These are phyloP conservation scores for Camponotus fellah DNA, from an alignment of 2,888 invertebrate genomes.

Conservation along the genomic window DNA sequence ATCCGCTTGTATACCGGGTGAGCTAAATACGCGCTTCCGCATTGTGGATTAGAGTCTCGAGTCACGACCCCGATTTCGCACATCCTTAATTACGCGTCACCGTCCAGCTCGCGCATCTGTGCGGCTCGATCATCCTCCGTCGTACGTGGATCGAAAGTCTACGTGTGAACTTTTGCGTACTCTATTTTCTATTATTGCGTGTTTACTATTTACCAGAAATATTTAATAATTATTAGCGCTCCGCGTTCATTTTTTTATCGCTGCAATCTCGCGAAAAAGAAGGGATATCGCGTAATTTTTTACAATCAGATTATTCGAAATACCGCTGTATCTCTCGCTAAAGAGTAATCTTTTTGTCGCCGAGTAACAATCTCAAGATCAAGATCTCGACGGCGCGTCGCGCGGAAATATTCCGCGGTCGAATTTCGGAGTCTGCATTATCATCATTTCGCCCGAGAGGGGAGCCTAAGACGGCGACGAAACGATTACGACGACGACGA, in stretches of 20 bases:
- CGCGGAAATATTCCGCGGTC: conserved; percentile 47
- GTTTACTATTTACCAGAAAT: not conserved
- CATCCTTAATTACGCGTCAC: conserved; percentile 41
- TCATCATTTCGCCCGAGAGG: conserved; percentile 17
- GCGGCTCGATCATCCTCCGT: not conserved
- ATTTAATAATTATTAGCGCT: not conserved
- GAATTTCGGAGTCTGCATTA: conserved; percentile 51
- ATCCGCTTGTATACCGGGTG: conserved; percentile 64
- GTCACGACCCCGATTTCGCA: conserved; percentile 60
- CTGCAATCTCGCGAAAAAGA: not conserved
- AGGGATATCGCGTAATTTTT: not conserved
- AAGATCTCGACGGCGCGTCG: not conserved
- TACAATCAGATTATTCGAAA: conserved; percentile 25
- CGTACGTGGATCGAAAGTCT: not conserved
- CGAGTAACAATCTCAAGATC: conserved; percentile 12
- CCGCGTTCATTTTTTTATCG: not conserved
- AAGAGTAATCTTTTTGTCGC: conserved; percentile 15
- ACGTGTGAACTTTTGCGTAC: no score
- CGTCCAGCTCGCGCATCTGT: conserved; percentile 9
- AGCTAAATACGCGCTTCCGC: conserved; percentile 73
- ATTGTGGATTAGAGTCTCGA: conserved; percentile 59
- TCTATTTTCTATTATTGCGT: not conserved
- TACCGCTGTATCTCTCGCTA: not conserved
- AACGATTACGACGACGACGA: not conserved
- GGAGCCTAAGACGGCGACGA: not conserved